These are phyloP conservation scores for Tinea trinotella DNA, from an alignment of 2,888 invertebrate genomes.

Conservation along the genomic window DNA sequence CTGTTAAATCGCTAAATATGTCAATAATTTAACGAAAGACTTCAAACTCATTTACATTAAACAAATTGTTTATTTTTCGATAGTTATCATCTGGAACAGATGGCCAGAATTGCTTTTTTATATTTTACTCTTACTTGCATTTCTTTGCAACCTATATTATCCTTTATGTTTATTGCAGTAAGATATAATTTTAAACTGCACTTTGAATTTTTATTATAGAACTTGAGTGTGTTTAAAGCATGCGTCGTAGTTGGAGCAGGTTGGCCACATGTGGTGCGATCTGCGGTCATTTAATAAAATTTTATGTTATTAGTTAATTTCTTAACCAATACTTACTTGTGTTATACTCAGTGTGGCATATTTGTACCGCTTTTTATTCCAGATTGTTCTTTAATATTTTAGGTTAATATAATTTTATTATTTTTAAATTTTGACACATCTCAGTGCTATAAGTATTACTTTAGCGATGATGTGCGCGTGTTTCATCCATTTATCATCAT, in stretches of 20 bases:
- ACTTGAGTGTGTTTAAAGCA: slow-evolving; percentile 33
- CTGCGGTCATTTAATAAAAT: not conserved
- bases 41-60: slow-evolving; percentile 69
- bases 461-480: too few relatives aligned
- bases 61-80: slow-evolving; percentile 73
- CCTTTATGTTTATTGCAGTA: not conserved
- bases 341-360: too few relatives aligned
- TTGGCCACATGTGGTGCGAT: slow-evolving; percentile 67
- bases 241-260: slow-evolving; percentile 69
- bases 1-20: slow-evolving; percentile 48
- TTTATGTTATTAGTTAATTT: not conserved
- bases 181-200: slow-evolving; percentile 1
- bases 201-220: not conserved
- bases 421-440: too few relatives aligned
- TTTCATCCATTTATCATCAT: too few relatives aligned
- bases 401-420: too few relatives aligned
- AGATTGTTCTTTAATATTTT: too few relatives aligned
- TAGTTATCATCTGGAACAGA: slow-evolving; percentile 69
- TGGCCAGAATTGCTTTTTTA: slow-evolving; percentile 34
- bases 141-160: not conserved
- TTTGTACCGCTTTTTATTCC: too few relatives aligned
- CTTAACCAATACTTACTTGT: too few relatives aligned
- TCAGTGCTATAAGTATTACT: too few relatives aligned
- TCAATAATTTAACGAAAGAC: slow-evolving; percentile 62
- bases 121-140: not conserved